phyloP scores from a whole-genome alignment of 1,140 invertebrate species.

The Drosophila grimshawi region DNA sequence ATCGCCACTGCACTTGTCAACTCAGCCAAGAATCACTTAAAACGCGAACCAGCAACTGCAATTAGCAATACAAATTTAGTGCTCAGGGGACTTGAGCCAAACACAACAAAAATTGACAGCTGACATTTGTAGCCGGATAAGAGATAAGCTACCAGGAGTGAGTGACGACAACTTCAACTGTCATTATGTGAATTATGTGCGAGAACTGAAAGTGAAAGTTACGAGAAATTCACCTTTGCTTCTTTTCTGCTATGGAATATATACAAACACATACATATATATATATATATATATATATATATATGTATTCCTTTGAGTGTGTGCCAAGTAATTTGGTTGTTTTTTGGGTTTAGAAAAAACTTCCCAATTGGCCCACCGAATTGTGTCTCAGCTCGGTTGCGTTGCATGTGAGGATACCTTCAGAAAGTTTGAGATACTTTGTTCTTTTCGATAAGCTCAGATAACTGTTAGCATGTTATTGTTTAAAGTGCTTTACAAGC shows the following conservation, averaged over 20 bases:
- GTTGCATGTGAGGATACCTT: too few relatives aligned
- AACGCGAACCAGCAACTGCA: slow-evolving; percentile 48
- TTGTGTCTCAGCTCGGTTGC: too few relatives aligned
- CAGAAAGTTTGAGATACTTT: too few relatives aligned
- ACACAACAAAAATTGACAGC: slow-evolving; percentile 52
- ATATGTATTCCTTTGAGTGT: too few relatives aligned
- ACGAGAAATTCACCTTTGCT: neutral
- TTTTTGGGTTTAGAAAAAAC: too few relatives aligned
- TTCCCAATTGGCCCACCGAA: too few relatives aligned
- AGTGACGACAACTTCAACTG: neutral
- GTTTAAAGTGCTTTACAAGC: too few relatives aligned
- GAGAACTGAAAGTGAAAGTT: neutral
- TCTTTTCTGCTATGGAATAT: neutral
- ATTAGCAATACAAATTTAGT: slow-evolving; percentile 49
- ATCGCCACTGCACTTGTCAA: slow-evolving; percentile 34
- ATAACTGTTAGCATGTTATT: too few relatives aligned
- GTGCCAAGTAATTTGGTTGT: too few relatives aligned
- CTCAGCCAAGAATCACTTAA: slow-evolving; percentile 56
- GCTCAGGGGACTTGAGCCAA: slow-evolving; percentile 8
- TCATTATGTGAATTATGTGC: neutral
- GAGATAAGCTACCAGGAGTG: neutral
- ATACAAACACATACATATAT: neutral
- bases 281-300: too few relatives aligned
- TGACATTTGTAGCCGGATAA: slow-evolving; percentile 74
- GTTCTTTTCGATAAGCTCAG: too few relatives aligned